Evolutionary conservation across 2,797 vertebrate genomes (phyloP).

Genomic region (Phataginus tricuspis): DNA sequence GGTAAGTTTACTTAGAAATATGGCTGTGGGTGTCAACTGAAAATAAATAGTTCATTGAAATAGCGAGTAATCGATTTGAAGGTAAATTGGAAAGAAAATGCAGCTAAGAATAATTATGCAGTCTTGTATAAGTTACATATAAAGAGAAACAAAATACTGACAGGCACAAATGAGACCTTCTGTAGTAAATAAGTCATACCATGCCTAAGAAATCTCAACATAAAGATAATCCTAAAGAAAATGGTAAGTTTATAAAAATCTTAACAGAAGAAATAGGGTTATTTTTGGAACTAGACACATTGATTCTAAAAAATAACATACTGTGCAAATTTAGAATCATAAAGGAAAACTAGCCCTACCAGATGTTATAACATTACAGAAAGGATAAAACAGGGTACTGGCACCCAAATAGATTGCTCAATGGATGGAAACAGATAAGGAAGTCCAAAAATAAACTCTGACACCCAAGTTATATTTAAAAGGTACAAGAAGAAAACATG

Average conservation of each 20-base stretch:
- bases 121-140: background rate
- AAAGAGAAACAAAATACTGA: background rate
- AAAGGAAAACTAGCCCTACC: background rate
- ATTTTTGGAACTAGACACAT: background rate
- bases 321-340: background rate
- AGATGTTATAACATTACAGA: background rate
- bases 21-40: background rate
- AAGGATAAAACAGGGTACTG: background rate
- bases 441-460: background rate
- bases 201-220: background rate
- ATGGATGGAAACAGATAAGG: background rate
- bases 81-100: background rate
- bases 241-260: background rate
- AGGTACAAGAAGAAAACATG: background rate
- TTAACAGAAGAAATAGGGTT: background rate
- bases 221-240: slow-evolving; percentile 16
- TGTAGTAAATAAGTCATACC: slow-evolving; percentile 20
- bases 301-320: background rate
- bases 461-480: background rate
- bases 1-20: background rate
- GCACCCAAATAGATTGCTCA: background rate
- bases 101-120: background rate
- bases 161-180: background rate
- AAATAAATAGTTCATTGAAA: background rate
- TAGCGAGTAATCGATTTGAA: background rate